phyloP scores from a whole-genome alignment of 2,888 invertebrate species.

The Aporophyla nigra region DNA sequence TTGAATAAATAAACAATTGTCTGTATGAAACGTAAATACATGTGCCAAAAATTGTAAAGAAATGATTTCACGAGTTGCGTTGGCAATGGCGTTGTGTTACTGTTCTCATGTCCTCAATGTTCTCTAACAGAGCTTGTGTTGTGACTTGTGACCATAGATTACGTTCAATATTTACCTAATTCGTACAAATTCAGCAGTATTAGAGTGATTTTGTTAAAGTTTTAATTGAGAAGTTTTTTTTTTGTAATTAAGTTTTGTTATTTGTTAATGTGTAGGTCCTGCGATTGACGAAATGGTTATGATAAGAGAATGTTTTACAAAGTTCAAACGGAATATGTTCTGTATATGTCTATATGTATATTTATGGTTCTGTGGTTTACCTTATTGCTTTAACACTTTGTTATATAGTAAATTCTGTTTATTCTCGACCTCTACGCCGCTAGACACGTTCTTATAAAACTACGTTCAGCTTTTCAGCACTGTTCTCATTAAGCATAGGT shows the following conservation, averaged over 20 bases:
- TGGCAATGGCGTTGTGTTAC: slow-evolving; percentile 49
- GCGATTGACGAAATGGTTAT: slow-evolving; percentile 76
- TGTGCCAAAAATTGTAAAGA: slow-evolving; percentile 83
- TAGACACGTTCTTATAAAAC: slow-evolving; percentile 59
- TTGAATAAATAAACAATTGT: slow-evolving; percentile 72
- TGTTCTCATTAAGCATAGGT: slow-evolving; percentile 74
- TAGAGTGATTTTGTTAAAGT: slow-evolving; percentile 91
- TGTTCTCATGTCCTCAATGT: slow-evolving; percentile 28
- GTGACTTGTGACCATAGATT: slow-evolving; percentile 82
- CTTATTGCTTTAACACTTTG: slow-evolving; percentile 64
- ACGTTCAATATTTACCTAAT: slow-evolving; percentile 87
- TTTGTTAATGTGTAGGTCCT: slow-evolving; percentile 84
- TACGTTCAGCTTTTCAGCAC: slow-evolving; percentile 73
- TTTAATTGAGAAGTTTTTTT: slow-evolving; percentile 86
- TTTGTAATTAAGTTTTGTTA: slow-evolving; percentile 89
- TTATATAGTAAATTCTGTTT: slow-evolving; percentile 66
- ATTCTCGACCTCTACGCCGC: slow-evolving; percentile 52
- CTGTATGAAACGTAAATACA: slow-evolving; percentile 78
- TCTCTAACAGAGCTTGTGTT: slow-evolving; percentile 71
- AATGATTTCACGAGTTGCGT: slow-evolving; percentile 56
- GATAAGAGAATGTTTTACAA: slow-evolving; percentile 69
- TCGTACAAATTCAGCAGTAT: slow-evolving; percentile 91
- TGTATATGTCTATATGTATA: slow-evolving; percentile 64
- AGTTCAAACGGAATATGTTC: slow-evolving; percentile 69
- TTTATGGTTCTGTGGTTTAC: slow-evolving; percentile 68